phyloP scores from a whole-genome alignment of 2,113 vertebrate genomes.

The Calypte anna region DNA sequence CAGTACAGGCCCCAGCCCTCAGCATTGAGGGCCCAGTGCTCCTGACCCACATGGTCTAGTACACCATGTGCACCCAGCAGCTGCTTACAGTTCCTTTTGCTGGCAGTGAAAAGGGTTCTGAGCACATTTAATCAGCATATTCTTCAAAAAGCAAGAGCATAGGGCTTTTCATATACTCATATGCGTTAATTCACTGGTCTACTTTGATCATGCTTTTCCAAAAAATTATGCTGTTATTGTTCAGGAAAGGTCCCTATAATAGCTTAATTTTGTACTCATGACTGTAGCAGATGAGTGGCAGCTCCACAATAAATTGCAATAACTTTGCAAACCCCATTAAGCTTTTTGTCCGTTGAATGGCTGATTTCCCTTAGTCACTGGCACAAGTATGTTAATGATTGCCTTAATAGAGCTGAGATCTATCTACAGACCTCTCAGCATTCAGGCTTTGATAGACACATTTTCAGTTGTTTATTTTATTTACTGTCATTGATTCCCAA shows the following conservation, averaged over 20 bases:
- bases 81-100: not conserved
- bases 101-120: not conserved
- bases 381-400: not conserved
- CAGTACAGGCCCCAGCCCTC: not conserved
- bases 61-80: not conserved
- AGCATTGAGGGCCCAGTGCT: rapidly evolving
- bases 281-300: not conserved
- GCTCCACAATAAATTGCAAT: not conserved
- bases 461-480: not conserved
- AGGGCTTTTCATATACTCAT: not conserved
- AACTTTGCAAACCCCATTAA: not conserved
- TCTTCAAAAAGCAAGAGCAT: not conserved
- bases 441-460: not conserved
- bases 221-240: not conserved
- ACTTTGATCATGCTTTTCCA: not conserved
- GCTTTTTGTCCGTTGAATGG: not conserved
- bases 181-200: not conserved
- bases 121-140: not conserved
- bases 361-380: not conserved
- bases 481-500: not conserved
- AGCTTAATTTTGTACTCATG: not conserved
- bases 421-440: not conserved
- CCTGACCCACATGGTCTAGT: not conserved
- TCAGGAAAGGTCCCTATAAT: not conserved
- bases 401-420: not conserved